phyloP scores from a whole-genome alignment of 2,113 vertebrate species.

The Boulengeromyrus knoepffleri region DNA sequence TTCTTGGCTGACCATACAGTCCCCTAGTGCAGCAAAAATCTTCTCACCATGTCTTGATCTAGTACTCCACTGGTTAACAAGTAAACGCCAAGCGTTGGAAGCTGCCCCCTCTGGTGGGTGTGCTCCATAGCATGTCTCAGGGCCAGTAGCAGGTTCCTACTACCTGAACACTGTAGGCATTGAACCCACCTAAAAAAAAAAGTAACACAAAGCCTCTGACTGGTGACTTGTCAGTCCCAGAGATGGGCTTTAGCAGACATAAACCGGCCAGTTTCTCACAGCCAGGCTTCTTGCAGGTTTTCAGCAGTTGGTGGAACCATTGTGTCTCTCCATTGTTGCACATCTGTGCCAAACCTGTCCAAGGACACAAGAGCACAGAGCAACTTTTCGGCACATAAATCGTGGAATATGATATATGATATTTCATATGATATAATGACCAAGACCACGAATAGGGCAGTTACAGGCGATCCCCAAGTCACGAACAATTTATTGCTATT shows the following conservation, averaged over 20 bases:
- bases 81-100: conserved; percentile 62
- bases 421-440: neutral
- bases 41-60: conserved; percentile 66
- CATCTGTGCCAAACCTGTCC: conserved; percentile 61
- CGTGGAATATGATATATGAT: neutral
- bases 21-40: neutral
- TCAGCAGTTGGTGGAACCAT: conserved; percentile 50
- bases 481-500: neutral
- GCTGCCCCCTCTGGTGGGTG: conserved; percentile 52
- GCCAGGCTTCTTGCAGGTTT: conserved; percentile 66
- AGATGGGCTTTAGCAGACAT: neutral
- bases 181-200: conserved; percentile 63
- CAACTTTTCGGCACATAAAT: neutral
- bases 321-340: conserved; percentile 56
- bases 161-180: conserved; percentile 55
- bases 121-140: conserved; percentile 60
- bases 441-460: neutral
- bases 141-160: conserved; percentile 62
- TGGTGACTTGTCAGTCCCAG: neutral
- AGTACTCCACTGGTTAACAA: conserved; percentile 69
- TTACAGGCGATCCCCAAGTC: neutral
- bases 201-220: neutral
- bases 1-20: neutral
- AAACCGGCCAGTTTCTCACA: conserved; percentile 38
- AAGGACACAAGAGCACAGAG: neutral